Conservation (phyloP, 2,888 invertebrate genomes). For the Drosophila formosana region DNA sequence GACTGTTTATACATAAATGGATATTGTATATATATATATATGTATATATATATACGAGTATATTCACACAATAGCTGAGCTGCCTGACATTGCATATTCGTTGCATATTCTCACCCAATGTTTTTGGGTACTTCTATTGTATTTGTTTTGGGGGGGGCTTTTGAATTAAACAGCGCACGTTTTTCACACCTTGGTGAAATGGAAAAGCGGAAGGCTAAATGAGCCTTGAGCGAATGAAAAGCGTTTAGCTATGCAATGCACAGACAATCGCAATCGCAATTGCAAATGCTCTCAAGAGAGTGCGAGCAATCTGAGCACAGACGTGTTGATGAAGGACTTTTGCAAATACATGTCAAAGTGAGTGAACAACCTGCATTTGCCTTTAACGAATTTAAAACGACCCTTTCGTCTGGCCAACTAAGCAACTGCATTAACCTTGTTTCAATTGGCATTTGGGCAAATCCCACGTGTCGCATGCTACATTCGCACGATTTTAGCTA, state of each 20-base stretch:
- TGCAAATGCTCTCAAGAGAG: conserved; percentile 10
- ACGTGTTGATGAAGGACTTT: conserved; percentile 2
- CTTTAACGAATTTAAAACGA: background rate
- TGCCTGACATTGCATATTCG: conserved; percentile 57
- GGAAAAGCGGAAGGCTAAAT: conserved; percentile 21
- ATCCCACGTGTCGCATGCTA: too few species aligned
- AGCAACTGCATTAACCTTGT: conserved; percentile 21
- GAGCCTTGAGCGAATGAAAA: conserved; percentile 34
- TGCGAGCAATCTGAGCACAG: background rate
- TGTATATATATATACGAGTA: conserved; percentile 3
- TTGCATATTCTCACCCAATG: conserved; percentile 43
- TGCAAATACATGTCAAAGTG: background rate
- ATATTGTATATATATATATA: background rate
- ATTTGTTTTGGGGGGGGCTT: conserved; percentile 27
- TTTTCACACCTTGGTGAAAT: conserved; percentile 55
- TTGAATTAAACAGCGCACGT: conserved; percentile 57
- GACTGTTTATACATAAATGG: conserved; percentile 13
- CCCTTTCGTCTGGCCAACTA: background rate
- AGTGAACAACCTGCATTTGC: conserved; percentile 1
- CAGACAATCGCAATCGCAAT: conserved; percentile 44
- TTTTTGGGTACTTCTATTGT: conserved; percentile 16
- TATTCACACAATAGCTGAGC: conserved; percentile 13
- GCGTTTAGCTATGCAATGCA: conserved; percentile 49
- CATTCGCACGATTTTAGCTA: too few species aligned
- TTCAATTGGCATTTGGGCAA: conserved; percentile 29